Evolutionary conservation across 2,113 vertebrate species (phyloP).

Genomic region (Oncorhynchus nerka): DNA sequence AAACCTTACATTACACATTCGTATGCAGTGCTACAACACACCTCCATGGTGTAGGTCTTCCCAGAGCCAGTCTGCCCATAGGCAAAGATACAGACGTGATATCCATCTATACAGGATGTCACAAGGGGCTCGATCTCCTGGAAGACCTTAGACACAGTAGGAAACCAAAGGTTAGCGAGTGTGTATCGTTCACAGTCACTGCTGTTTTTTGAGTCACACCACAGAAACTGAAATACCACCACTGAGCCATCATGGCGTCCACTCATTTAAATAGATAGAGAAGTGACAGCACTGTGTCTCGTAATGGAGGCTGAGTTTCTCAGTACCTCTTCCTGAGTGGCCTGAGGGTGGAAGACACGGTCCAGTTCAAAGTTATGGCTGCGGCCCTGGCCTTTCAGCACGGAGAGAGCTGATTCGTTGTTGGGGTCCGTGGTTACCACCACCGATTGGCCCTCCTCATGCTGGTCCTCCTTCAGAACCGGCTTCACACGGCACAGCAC

Average conservation of each 20-base stretch:
- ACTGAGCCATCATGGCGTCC: not conserved
- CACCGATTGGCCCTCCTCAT: slow-evolving; percentile 67
- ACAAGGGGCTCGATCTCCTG: slow-evolving; percentile 86
- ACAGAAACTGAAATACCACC: not conserved
- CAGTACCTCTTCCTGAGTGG: slow-evolving; percentile 85
- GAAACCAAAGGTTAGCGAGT: not conserved
- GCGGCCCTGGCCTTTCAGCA: slow-evolving; percentile 78
- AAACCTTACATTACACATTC: not conserved
- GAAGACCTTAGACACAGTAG: slow-evolving; percentile 76
- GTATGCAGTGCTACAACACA: slow-evolving; percentile 32
- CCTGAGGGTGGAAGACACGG: slow-evolving; percentile 85
- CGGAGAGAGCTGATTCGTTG: slow-evolving; percentile 77
- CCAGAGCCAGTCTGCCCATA: slow-evolving; percentile 90
- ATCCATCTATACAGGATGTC: slow-evolving; percentile 85
- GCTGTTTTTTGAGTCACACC: not conserved
- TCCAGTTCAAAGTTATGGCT: slow-evolving; percentile 80
- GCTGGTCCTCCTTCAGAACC: slow-evolving; percentile 71
- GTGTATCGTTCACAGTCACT: not conserved
- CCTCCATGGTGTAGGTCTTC: slow-evolving; percentile 93
- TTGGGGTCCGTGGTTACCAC: slow-evolving; percentile 74
- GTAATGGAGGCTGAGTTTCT: not conserved
- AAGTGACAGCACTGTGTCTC: not conserved
- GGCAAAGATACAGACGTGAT: slow-evolving; percentile 89
- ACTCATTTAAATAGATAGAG: not conserved
- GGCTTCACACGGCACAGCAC: slow-evolving; percentile 87